Evolutionary conservation across 2,113 vertebrate species (phyloP).

Genomic region (Dendrocopos noguchii): DNA sequence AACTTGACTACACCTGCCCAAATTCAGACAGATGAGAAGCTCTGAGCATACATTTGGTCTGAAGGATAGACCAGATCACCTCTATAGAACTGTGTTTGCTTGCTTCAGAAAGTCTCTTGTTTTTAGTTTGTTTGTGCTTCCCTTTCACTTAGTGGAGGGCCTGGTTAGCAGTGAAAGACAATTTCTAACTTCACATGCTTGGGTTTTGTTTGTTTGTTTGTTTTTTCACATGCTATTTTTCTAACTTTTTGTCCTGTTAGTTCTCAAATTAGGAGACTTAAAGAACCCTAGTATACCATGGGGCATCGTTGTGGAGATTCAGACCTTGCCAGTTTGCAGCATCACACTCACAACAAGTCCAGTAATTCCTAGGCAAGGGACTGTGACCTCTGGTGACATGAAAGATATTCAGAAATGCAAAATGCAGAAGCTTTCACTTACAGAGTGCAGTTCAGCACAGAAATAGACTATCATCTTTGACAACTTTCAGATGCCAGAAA

Average conservation of each 20-base stretch:
- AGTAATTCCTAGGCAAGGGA: conserved; percentile 7
- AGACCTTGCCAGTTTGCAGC: neutral
- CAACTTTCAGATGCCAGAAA: conserved; percentile 4
- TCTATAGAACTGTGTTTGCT: neutral
- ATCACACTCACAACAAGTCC: neutral
- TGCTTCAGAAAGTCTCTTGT: neutral
- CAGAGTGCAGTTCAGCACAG: neutral
- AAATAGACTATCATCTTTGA: neutral
- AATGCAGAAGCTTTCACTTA: conserved; percentile 33
- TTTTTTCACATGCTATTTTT: neutral
- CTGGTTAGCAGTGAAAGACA: neutral
- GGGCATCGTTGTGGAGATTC: neutral
- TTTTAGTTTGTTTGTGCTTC: neutral
- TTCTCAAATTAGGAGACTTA: neutral
- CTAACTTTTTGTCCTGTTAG: neutral
- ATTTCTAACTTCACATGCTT: neutral
- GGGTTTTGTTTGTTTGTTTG: no score
- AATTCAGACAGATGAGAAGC: neutral
- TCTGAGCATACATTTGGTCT: rapidly evolving
- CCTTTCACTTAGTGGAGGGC: neutral
- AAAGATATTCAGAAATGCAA: conserved; percentile 29
- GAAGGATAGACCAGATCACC: neutral
- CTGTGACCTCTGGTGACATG: conserved; percentile 6
- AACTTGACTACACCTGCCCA: neutral
- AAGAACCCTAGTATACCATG: neutral